Base-by-base conservation (phyloP, 92 coral and sea anemone species). In the Umimayanthus chanpuru region DNA sequence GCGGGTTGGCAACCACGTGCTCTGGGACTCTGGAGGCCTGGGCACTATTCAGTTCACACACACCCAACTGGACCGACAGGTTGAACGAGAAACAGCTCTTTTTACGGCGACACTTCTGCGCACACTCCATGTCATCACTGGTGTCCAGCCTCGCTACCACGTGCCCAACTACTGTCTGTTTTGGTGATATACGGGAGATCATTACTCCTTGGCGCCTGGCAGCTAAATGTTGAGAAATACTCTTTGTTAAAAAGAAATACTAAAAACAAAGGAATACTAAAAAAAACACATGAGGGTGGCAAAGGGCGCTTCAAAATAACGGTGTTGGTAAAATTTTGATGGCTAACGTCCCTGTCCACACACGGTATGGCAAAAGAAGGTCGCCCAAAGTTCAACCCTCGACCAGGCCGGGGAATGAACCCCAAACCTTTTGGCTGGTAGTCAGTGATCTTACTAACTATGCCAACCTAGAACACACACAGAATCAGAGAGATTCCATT, bases 81-180 rank as follows among this genome's bases (percentile, higher is more conserved):
- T 83, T 83, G 40, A 83, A 83, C 25, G 87, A 83, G 67, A 83
- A 83, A 26, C 87, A 83, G 2, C 40, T 43, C 32, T 83, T 83
- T 44, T 70, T 74, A 15, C 78, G 87, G 21, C 41, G 65, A 50
- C 87, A 83, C 21, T 44, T 71, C 25, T 83, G 87, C 23, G 87
- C 87, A 29, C 87, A 83, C 43, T 23, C 78, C 78, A 83, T 70
- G 14, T 70, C 87, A 70, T 83, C 87, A 49, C 47, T 25, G 4
- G 65, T 50, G 14, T 83, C 67, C 6, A 70, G 66, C 44, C 66
- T 26, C 9, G 26, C 25, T 44, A 68, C 44, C 78, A 83, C 44
- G 87, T 83, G 87, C 47, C 87, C 87, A 83, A 70, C 5, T 47
- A 83, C 32, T 9, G 49, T 32, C 16, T 83, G 76, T 7, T 47